phyloP scores from a whole-genome alignment of 2,113 vertebrate genomes.

The Noturus placidus region DNA sequence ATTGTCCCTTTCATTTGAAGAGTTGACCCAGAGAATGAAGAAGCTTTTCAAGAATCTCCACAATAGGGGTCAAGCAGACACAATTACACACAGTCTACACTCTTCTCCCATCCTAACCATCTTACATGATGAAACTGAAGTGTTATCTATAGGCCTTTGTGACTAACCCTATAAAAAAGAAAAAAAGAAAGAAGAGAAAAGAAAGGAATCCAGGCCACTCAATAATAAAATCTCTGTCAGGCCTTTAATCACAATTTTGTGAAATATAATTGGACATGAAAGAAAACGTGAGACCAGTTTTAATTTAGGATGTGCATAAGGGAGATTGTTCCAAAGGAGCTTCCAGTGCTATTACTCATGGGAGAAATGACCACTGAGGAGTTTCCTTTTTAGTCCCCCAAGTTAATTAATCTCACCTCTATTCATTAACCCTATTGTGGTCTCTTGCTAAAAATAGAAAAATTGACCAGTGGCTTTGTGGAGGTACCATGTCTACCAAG shows the following conservation, averaged over 20 bases:
- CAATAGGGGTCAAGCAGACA: slow-evolving; percentile 20
- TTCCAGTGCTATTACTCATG: slow-evolving; percentile 5
- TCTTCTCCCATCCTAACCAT: not conserved
- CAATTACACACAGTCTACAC: slow-evolving; percentile 28
- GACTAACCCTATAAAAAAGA: not conserved
- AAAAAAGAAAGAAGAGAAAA: not conserved
- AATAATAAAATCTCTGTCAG: not conserved
- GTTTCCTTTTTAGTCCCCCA: not conserved
- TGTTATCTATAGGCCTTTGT: slow-evolving; percentile 7
- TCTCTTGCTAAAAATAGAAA: slow-evolving; percentile 16
- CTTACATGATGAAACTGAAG: slow-evolving; percentile 25
- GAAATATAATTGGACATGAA: slow-evolving; percentile 14
- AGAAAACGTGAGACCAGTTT: slow-evolving; percentile 9
- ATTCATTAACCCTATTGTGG: not conserved
- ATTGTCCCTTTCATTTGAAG: slow-evolving; percentile 31
- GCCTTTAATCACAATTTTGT: slow-evolving; percentile 21
- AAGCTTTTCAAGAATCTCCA: slow-evolving; percentile 32
- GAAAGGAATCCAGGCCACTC: slow-evolving; percentile 16
- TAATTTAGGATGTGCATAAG: not conserved
- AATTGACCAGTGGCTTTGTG: slow-evolving; percentile 11
- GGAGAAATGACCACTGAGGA: slow-evolving; percentile 7
- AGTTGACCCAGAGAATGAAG: slow-evolving; percentile 44
- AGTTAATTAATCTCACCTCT: slow-evolving; percentile 33
- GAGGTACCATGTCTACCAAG: not conserved
- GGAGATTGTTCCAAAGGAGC: not conserved